Evolutionary conservation across 2,797 vertebrate species (phyloP), one percentile per base, ranked within the genome.

Genomic region (Oryzias dopingdopingensis): DNA sequence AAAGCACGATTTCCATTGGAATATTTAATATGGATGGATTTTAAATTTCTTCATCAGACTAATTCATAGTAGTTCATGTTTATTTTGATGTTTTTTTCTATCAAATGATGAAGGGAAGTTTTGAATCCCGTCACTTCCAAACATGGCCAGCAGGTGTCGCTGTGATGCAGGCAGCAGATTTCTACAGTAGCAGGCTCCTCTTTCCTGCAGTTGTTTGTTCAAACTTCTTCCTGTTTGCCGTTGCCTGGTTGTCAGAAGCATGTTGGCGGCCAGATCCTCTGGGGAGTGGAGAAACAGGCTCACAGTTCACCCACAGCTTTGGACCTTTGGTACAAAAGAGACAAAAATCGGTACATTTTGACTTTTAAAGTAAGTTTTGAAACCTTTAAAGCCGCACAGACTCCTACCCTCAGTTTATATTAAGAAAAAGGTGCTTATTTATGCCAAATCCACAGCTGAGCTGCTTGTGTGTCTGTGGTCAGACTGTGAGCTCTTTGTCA

Each of bases 221-320:
- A 12, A 3, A 40, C 20, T 22, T 58, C 76, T 89, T 89, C 86
- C 86, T 88, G 86, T 82, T 88, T 80, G 70, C 47, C 22, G 87
- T 86, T 85, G 80, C 80, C 52, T 81, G 14, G 81, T 60, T 85
- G 79, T 85, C 76, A 72, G 61, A 67, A 79, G 52, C 85, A 88
- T 80, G 85, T 67, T 87, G 68, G 56, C 4, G 15, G 54, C 57
- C 57, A 67, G 56, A 3, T 14, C 22, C 52, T 68, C 44, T 24
- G 20, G n/a, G 20, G 32, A 65, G 57, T 44, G 51, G 51, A 65
- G 45, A 20, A 59, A 40, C 48, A 56, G 13, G 29, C 56, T 44
- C 49, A 45, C 37, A 14, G 23, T 52, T 51, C 49, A 18, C 53
- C 56, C 6, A 15, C 51, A 26, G 42, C 51, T 40, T 47, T 17